Percentiles rank a stretch among this genome's conserved stretches.
phyloP scores from a whole-genome alignment of 2,797 vertebrate genomes.

The Salarias fasciatus region DNA sequence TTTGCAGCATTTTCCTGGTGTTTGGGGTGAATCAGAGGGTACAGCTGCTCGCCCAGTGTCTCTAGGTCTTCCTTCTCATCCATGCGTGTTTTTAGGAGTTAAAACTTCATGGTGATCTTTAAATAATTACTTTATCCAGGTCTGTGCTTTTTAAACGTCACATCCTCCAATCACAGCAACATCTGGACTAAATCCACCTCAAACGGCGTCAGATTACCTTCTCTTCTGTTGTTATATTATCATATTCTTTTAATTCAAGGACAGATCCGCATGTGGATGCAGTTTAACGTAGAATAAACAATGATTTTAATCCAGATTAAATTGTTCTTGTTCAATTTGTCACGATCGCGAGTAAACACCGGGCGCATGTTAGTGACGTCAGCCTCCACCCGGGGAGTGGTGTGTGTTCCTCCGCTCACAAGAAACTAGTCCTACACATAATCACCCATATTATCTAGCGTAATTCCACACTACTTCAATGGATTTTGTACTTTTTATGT shows the following conservation, averaged over 20 bases:
- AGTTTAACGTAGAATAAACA: not conserved
- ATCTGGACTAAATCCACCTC: conserved; percentile 1
- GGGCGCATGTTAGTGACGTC: conserved; percentile 66
- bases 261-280: too few species aligned
- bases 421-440: conserved; percentile 48
- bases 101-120: not conserved
- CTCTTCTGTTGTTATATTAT: too few species aligned
- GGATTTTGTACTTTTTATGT: too few species aligned
- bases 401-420: conserved; percentile 47
- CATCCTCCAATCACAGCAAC: conserved; percentile 7
- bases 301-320: too few species aligned
- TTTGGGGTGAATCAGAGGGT: conserved; percentile 75
- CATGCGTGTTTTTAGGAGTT: conserved; percentile 62
- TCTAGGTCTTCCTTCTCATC: conserved; percentile 77
- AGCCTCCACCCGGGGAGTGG: rapidly evolving
- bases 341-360: conserved; percentile 59
- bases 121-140: not conserved
- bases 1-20: conserved; percentile 80
- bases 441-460: rapidly evolving
- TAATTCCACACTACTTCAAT: rapidly evolving
- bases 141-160: conserved; percentile 14
- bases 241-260: too few species aligned
- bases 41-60: conserved; percentile 81
- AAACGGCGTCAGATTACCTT: too few species aligned
- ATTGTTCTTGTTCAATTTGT: not conserved